Percentiles rank a stretch among this genome's conserved stretches.
Conservation (phyloP, 2,797 vertebrate species). For the Cetoscarus ocellatus region DNA sequence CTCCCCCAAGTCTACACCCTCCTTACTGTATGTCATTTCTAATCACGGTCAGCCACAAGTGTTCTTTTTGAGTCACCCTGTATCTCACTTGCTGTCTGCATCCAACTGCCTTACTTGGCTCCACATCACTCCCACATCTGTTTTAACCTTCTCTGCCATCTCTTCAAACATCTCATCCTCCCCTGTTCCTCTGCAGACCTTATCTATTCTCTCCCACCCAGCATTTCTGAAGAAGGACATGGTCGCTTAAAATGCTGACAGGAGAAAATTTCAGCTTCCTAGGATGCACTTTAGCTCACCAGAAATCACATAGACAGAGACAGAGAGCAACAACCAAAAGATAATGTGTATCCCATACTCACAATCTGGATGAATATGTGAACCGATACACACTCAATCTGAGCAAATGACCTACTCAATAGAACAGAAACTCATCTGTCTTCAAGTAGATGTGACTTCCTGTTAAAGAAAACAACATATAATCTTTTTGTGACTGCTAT, state of each 20-base stretch:
- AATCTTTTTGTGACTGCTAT: background rate
- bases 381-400: background rate
- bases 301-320: constrained; percentile 9
- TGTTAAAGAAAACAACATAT: background rate
- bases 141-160: constrained; percentile 50
- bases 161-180: constrained; percentile 31
- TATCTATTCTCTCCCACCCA: constrained; percentile 53
- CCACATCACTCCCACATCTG: constrained; percentile 65
- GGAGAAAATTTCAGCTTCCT: constrained; percentile 9
- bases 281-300: constrained; percentile 4
- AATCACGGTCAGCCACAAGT: constrained; percentile 1
- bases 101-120: constrained; percentile 52
- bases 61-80: background rate
- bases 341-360: background rate
- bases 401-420: constrained; percentile 7
- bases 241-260: constrained; percentile 20
- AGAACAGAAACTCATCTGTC: background rate
- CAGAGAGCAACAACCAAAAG: background rate
- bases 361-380: background rate
- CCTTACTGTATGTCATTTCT: background rate
- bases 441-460: background rate
- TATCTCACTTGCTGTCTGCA: constrained; percentile 21
- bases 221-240: constrained; percentile 35
- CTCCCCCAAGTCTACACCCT: background rate
- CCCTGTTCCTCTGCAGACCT: constrained; percentile 47